Base-by-base conservation (phyloP, 2,888 invertebrate species). In the Dendrolimus houi region DNA sequence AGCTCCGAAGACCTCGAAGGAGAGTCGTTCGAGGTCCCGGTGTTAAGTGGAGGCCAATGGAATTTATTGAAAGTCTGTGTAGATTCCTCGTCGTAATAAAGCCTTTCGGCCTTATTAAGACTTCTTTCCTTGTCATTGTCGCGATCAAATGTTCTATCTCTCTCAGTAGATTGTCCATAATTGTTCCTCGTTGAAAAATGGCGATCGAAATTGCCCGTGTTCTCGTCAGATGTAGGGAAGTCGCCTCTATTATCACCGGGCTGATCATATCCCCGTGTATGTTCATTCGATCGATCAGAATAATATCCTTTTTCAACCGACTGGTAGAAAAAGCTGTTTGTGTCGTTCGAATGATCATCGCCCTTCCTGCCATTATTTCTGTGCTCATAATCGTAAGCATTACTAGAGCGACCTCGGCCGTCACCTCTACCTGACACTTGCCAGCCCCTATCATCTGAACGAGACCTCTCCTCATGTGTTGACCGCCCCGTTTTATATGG, bases 91-190 rank as follows among this genome's bases (percentile, higher is more conserved):
- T 40, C 52, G 29, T 29, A 29, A 29, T 29, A 29, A 29, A 29
- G 6, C 29, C 29, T 29, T 29, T 29, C 29, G 29, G 29, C 29
- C 3, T 29, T 6, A 42, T 10, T 55, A 40, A 52, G 53, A 41
- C n/a, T 53, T 52, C 56, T 52, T 17, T 53, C 52, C 9, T 53
- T 9, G 55, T 40, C 41, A 14, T 53, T 56, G 56, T 54, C 9
- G n/a, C n/a, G 13, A 10, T 41, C 13, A 14, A 47, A 47, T 6
- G 8, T 47, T 12, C 9, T 2, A 47, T 47, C 47, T 29, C 29
- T 29, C 29, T 29, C 29, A 29, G 29, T 6, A 12, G 47, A 47
- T 47, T 47, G 47, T 47, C 47, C 47, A 9, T 10, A 47, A 47
- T 47, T 47, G 12, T 47, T 47, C 47, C 47, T 7, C 1, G 47